Percentiles rank a stretch among this genome's conserved stretches.
Conservation (phyloP, 2,888 invertebrate genomes). For the Melieria crassipennis region DNA sequence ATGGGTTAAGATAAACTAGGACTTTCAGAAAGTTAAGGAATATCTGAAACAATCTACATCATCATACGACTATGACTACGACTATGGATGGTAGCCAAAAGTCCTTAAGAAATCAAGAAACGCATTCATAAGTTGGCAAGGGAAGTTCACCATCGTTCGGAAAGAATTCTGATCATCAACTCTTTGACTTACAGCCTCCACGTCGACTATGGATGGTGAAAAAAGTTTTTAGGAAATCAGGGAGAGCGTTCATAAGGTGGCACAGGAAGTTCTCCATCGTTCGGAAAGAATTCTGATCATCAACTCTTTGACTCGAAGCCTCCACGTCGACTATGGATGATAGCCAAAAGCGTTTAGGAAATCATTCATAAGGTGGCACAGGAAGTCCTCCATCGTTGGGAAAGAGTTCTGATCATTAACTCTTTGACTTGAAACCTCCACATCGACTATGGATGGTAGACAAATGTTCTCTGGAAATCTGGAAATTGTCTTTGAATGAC, state of each 20-base stretch:
- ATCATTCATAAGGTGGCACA: too few relatives aligned
- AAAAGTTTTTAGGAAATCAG: not conserved
- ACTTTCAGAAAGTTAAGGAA: too few relatives aligned
- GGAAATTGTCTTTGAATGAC: too few relatives aligned
- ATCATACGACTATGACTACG: too few relatives aligned
- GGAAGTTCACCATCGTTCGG: not conserved
- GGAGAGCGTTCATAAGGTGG: not conserved
- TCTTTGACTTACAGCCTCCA: not conserved
- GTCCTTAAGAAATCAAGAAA: not conserved
- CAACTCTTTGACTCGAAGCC: not conserved
- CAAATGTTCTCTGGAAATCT: too few relatives aligned
- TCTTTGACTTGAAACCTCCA: not conserved
- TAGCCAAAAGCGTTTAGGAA: too few relatives aligned
- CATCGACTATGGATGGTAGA: not conserved
- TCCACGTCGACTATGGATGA: not conserved
- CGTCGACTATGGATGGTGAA: not conserved
- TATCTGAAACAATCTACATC: too few relatives aligned
- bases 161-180: slow-evolving; percentile 1
- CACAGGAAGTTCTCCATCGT: not conserved
- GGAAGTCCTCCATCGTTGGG: too few relatives aligned
- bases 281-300: not conserved
- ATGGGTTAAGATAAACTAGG: too few relatives aligned
- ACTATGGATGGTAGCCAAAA: too few relatives aligned
- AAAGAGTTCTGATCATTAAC: too few relatives aligned
- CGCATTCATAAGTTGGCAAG: not conserved